Percentiles rank a stretch among this genome's conserved stretches.
phyloP scores from a whole-genome alignment of 2,113 vertebrate genomes.

The Pipra filicauda region DNA sequence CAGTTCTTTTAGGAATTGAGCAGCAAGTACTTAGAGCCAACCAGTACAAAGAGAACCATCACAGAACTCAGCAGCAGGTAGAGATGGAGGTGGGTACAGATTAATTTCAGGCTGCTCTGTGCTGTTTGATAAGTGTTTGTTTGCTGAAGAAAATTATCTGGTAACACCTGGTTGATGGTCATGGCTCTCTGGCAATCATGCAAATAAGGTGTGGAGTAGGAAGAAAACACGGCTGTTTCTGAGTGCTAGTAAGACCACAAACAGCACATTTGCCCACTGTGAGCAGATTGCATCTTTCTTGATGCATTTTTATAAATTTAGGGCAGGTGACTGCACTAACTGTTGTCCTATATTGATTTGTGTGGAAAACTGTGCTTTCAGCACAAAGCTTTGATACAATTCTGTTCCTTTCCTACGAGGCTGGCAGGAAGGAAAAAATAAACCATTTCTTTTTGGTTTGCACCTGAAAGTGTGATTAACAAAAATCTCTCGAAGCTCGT shows the following conservation, averaged over 20 bases:
- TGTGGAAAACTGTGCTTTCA: background rate
- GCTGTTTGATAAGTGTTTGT: background rate
- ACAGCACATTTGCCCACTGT: background rate
- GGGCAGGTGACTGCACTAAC: background rate
- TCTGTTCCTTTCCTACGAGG: background rate
- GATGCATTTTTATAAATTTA: background rate
- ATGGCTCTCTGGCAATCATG: background rate
- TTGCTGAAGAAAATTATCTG: background rate
- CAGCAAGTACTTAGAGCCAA: conserved; percentile 83
- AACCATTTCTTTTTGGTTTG: background rate
- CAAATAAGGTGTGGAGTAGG: background rate
- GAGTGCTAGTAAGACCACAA: background rate
- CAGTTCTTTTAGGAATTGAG: conserved; percentile 79
- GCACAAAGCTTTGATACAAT: background rate
- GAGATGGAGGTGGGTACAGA: conserved; percentile 79
- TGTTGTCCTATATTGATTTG: background rate
- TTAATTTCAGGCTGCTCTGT: background rate
- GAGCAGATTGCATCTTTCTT: background rate
- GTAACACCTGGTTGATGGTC: background rate
- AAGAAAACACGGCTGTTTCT: background rate
- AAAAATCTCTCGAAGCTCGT: background rate
- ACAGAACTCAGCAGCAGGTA: conserved; percentile 79
- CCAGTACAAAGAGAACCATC: conserved; percentile 80
- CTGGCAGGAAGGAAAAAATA: background rate
- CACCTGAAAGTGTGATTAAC: background rate